A percentile compares a stretch with the other conserved stretches of the same genome.
Evolutionary conservation across 2,888 invertebrate genomes (phyloP).

Genomic region (Lottia scabra): DNA sequence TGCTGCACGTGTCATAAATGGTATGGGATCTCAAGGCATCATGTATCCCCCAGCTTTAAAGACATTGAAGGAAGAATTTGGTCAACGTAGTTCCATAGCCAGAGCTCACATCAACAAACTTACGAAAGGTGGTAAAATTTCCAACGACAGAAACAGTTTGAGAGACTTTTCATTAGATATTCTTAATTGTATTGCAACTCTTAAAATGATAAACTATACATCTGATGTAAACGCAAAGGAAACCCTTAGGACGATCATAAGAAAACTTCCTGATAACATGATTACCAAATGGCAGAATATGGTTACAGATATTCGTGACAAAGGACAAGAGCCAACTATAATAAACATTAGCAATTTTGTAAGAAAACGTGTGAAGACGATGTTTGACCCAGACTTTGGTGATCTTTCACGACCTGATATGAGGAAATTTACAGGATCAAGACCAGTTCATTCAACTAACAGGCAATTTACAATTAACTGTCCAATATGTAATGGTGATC

Average conservation of each 20-base stretch:
- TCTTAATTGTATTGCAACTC: conserved; percentile 9
- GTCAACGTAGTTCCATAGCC: conserved; percentile 11
- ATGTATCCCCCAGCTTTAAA: conserved; percentile 18
- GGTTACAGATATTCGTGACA: conserved; percentile 12
- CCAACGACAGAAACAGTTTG: conserved; percentile 12
- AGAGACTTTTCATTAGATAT: conserved; percentile 14
- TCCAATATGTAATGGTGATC: conserved; percentile 3
- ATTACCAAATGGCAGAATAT: conserved; percentile 11
- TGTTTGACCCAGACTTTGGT: conserved; percentile 24
- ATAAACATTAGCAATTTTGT: conserved; percentile 14
- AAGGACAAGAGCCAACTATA: conserved; percentile 9
- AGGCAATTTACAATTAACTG: conserved; percentile 5
- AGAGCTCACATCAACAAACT: conserved; percentile 14
- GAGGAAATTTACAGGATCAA: neutral
- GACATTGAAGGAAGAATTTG: conserved; percentile 19
- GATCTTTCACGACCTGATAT: neutral
- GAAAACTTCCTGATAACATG: conserved; percentile 10
- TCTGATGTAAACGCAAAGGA: conserved; percentile 4
- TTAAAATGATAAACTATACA: neutral
- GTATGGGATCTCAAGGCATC: conserved; percentile 11
- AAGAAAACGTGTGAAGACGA: conserved; percentile 10
- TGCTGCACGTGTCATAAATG: conserved; percentile 11
- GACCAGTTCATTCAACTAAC: neutral
- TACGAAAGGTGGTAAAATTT: neutral
- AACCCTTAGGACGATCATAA: conserved; percentile 7